phyloP scores from a whole-genome alignment of 2,888 invertebrate genomes.

The Dione vanillae region DNA sequence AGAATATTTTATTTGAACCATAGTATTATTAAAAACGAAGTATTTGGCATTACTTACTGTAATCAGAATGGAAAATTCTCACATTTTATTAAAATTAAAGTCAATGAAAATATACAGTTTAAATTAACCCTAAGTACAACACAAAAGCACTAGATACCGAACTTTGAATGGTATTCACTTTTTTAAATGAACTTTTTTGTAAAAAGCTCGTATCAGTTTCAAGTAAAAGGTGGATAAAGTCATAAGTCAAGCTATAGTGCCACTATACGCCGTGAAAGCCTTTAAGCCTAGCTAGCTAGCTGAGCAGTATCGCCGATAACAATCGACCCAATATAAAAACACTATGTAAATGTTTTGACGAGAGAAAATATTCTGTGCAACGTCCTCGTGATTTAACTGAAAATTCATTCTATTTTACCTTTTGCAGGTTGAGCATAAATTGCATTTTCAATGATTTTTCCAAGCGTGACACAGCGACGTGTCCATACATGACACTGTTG shows the following conservation, averaged over 20 bases:
- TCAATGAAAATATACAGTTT: no score
- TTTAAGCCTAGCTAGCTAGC: no score
- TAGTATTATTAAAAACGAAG: no score
- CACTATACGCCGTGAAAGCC: not conserved
- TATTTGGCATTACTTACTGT: no score
- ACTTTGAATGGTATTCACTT: no score
- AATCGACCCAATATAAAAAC: not conserved
- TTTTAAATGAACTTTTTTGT: not conserved
- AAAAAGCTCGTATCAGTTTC: conserved; percentile 2
- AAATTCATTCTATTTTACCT: not conserved
- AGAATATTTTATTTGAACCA: no score
- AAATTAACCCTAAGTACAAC: no score
- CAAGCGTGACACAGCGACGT: not conserved
- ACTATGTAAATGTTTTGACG: not conserved
- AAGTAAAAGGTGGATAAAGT: not conserved
- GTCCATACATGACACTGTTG: not conserved
- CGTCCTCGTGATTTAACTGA: no score
- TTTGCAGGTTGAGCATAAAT: not conserved
- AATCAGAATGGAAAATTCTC: no score
- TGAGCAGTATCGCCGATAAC: not conserved
- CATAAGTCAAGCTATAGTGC: not conserved
- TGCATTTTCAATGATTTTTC: not conserved
- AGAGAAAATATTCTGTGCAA: not conserved
- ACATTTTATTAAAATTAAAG: no score
- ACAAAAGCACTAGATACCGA: no score